phyloP scores from a whole-genome alignment of 1,140 invertebrate species.

The Drosophila lacertosa region DNA sequence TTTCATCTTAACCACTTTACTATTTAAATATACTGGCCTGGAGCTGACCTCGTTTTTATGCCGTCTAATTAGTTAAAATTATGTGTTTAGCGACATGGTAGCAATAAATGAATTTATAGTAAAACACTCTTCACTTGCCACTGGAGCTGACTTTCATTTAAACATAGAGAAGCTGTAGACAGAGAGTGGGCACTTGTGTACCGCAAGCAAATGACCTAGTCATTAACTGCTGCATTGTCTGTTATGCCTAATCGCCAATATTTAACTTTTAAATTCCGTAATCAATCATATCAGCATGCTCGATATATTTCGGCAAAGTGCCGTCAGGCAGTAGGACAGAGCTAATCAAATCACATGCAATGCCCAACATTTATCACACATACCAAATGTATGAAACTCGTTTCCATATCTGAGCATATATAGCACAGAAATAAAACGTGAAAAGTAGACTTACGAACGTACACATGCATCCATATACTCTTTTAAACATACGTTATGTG shows the following conservation, averaged over 20 bases:
- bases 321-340: conserved; percentile 39
- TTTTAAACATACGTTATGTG: conserved; percentile 2
- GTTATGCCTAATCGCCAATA: conserved; percentile 71
- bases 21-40: conserved; percentile 50
- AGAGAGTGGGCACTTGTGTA: background rate
- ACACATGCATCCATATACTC: background rate
- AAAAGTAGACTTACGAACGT: background rate
- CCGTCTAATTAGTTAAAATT: conserved; percentile 79
- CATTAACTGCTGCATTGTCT: conserved; percentile 12
- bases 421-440: conserved; percentile 11
- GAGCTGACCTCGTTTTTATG: conserved; percentile 50
- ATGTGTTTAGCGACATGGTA: conserved; percentile 68
- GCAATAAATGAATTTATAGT: conserved; percentile 72
- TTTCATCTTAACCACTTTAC: conserved; percentile 62
- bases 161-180: background rate
- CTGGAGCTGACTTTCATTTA: conserved; percentile 17
- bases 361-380: conserved; percentile 71
- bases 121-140: conserved; percentile 43
- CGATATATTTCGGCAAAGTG: conserved; percentile 27
- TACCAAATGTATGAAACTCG: conserved; percentile 11
- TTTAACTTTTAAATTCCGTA: conserved; percentile 72
- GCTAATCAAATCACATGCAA: conserved; percentile 76
- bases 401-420: background rate
- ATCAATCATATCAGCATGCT: conserved; percentile 61
- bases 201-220: conserved; percentile 42